These are phyloP conservation scores for Cetonia aurata DNA, from an alignment of 2,888 invertebrate genomes.

Conservation along the genomic window DNA sequence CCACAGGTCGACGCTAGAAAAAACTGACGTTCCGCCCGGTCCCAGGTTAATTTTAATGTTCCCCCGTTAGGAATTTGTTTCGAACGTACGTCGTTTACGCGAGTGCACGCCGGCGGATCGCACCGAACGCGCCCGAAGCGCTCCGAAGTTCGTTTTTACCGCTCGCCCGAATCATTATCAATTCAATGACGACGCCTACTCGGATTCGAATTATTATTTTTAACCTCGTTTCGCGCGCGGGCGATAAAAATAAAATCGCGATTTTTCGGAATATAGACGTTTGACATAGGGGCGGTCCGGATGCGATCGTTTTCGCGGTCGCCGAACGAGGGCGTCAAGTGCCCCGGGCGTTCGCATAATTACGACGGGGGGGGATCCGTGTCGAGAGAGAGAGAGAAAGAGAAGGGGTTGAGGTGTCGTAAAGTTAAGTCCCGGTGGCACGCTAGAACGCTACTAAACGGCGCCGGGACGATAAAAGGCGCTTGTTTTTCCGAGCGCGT, in stretches of 20 bases:
- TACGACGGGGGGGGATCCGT: background rate
- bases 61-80: constrained; percentile 31
- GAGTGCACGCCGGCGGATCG: constrained; percentile 47
- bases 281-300: background rate
- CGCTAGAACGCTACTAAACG: background rate
- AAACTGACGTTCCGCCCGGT: constrained; percentile 45
- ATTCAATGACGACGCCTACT: constrained; percentile 26
- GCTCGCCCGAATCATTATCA: constrained; percentile 31
- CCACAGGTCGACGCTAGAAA: constrained; percentile 49
- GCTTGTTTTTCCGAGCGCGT: constrained; percentile 7
- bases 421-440: constrained; percentile 26
- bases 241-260: background rate
- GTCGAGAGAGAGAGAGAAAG: no score
- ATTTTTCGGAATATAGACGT: no score
- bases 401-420: constrained; percentile 21
- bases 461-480: constrained; percentile 14
- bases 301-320: background rate
- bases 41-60: constrained; percentile 43
- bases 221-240: background rate
- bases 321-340: constrained; percentile 25
- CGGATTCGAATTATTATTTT: background rate
- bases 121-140: constrained; percentile 49
- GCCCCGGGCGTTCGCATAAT: constrained; percentile 24
- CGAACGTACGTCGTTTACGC: constrained; percentile 44
- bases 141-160: constrained; percentile 43